phyloP scores from a whole-genome alignment of 2,888 invertebrate genomes.

The Eulithis prunata region DNA sequence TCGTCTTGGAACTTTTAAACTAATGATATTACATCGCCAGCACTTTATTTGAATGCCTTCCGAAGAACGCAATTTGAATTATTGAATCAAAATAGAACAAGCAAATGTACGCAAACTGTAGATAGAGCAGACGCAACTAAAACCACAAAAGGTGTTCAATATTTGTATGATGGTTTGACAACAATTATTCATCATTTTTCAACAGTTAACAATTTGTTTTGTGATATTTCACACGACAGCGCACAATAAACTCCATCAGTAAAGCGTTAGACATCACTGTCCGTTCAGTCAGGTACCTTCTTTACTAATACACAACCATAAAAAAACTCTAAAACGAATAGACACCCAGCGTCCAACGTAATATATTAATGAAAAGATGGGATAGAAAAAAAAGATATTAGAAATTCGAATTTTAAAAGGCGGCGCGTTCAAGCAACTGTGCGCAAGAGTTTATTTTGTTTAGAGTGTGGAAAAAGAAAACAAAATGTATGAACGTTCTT shows the following conservation, averaged over 20 bases:
- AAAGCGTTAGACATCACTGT: slow-evolving; percentile 63
- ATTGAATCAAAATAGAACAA: background rate
- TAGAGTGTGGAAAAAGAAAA: slow-evolving; percentile 78
- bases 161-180: slow-evolving; percentile 2
- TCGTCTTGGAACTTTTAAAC: slow-evolving; percentile 8
- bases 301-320: slow-evolving; percentile 51
- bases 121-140: background rate
- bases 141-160: slow-evolving; percentile 3
- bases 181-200: slow-evolving; percentile 39
- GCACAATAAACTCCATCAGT: slow-evolving; percentile 61
- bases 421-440: slow-evolving; percentile 77
- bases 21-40: slow-evolving; percentile 13
- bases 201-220: slow-evolving; percentile 50
- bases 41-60: slow-evolving; percentile 9
- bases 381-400: slow-evolving; percentile 69
- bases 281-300: slow-evolving; percentile 63
- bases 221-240: slow-evolving; percentile 53
- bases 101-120: background rate
- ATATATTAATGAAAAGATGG: slow-evolving; percentile 83
- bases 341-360: slow-evolving; percentile 73
- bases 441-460: slow-evolving; percentile 76
- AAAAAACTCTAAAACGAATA: slow-evolving; percentile 60
- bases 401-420: slow-evolving; percentile 77
- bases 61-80: background rate
- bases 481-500: slow-evolving; percentile 72